Base-by-base conservation (phyloP, 1,140 invertebrate species). In the Halesus radiatus region DNA sequence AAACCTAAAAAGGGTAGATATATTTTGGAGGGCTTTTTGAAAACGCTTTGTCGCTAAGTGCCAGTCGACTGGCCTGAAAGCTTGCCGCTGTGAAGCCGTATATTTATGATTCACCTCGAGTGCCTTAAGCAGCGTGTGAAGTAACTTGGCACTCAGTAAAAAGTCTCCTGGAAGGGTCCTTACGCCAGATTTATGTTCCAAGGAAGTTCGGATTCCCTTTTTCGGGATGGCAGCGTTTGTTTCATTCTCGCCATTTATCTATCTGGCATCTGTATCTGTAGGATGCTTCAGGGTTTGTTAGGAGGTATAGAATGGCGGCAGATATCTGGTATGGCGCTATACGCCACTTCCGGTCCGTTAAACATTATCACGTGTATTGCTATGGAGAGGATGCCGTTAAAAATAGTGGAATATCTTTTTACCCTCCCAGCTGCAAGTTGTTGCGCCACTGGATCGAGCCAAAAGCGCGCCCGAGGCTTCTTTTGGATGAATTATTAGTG, bases 321-420 rank as follows among this genome's bases (percentile, higher is more conserved):
- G 77, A 79, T 79, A 79, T 68, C 76, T 66, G 76, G 56, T 77
- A 64, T 64, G 60, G 62, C 64, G 62, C 76, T 75, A 78, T 68
- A 76, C 74, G 56, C 73, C 74, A 76, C 78, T 82, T 82, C 81
- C 78, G 81, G 81, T 50, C 81, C 81, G 81, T 82, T 82, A 82
- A 73, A 82, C 81, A 82, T 79, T 82, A 80, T 80, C 78, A 80
- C 78, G 70, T 80, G 78, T 80, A 80, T 80, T 74, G 70, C 78
- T 22, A 70, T 60, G 58, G 70, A 70, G 78, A 80, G 68, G 68
- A 80, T 58, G 50, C 29, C 78, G 78, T 80, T 80, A 80, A 80
- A 74, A 80, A 75, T 54, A 75, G 72, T 75, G 54, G 53, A 58
- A 75, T 75, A 75, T 75, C 52, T 75, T 75, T 75, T 58, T 75